Conservation (phyloP, 2,797 vertebrate genomes). For the Tragelaphus oryx region DNA sequence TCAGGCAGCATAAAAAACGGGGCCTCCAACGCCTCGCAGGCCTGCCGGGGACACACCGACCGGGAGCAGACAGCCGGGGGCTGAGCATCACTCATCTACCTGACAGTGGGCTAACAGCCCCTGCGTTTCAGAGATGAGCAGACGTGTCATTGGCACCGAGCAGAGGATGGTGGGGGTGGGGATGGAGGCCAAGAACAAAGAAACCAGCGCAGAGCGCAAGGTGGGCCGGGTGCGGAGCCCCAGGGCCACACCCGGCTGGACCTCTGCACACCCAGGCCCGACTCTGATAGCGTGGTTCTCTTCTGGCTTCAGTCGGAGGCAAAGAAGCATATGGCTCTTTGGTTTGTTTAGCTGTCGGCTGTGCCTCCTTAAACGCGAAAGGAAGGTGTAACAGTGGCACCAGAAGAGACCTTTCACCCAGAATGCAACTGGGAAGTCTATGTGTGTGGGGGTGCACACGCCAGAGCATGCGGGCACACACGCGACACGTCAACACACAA, state of each 20-base stretch:
- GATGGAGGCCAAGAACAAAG: not conserved
- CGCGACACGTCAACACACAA: not conserved
- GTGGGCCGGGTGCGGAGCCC: not conserved
- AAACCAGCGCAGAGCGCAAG: accelerated
- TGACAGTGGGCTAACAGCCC: not conserved
- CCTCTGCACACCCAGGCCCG: not conserved
- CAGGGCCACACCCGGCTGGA: accelerated
- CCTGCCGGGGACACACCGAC: not conserved
- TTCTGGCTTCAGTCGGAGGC: not conserved
- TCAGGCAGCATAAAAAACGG: slow-evolving; percentile 4
- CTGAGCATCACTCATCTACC: not conserved
- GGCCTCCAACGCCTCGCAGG: not conserved
- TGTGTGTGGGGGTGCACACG: not conserved
- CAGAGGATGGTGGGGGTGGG: not conserved
- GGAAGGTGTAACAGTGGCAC: not conserved
- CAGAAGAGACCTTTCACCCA: not conserved
- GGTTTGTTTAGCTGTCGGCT: not conserved
- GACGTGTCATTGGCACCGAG: not conserved
- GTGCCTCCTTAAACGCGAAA: not conserved
- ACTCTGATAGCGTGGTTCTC: not conserved
- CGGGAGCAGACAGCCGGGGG: not conserved
- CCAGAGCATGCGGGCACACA: not conserved
- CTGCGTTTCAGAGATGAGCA: not conserved
- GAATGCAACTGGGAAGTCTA: not conserved
- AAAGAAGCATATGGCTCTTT: not conserved